phyloP scores from a whole-genome alignment of 2,888 invertebrate genomes.

The Dione juno region DNA sequence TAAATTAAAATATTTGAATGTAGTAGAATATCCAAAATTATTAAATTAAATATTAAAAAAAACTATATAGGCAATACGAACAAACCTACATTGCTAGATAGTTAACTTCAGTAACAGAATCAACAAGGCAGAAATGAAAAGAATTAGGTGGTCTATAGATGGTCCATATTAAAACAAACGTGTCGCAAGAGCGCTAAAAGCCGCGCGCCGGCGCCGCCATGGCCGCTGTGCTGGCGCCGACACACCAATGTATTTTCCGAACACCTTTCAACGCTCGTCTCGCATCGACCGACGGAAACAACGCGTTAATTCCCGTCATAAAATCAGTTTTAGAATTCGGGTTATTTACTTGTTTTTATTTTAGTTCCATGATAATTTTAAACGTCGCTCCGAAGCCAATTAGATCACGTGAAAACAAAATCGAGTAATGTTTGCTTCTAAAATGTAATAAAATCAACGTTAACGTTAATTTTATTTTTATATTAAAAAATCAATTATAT shows the following conservation, averaged over 20 bases:
- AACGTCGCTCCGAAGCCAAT: slow-evolving; percentile 76
- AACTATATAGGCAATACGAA: neutral
- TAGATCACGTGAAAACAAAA: slow-evolving; percentile 75
- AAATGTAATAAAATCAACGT: slow-evolving; percentile 40
- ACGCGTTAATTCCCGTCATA: slow-evolving; percentile 84
- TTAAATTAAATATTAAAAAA: neutral
- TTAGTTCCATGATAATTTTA: slow-evolving; percentile 81
- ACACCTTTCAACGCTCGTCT: slow-evolving; percentile 82
- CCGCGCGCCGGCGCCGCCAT: slow-evolving; percentile 55
- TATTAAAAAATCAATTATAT: slow-evolving; percentile 1
- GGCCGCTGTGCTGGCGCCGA: slow-evolving; percentile 54
- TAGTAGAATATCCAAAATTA: neutral
- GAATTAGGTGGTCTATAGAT: slow-evolving; percentile 21
- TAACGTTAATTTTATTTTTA: slow-evolving; percentile 32
- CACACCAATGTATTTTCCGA: slow-evolving; percentile 76
- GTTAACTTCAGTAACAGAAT: neutral
- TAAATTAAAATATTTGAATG: slow-evolving; percentile 2
- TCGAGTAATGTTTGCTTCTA: slow-evolving; percentile 49
- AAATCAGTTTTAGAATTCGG: slow-evolving; percentile 83
- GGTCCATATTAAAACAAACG: slow-evolving; percentile 52
- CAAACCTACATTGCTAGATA: neutral
- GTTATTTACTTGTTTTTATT: slow-evolving; percentile 84
- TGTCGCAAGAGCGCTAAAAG: slow-evolving; percentile 68
- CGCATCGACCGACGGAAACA: slow-evolving; percentile 83
- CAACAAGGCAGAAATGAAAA: slow-evolving; percentile 29